These are phyloP conservation scores for Meta bourneti DNA, from an alignment of 2,888 invertebrate genomes.

Conservation along the genomic window DNA sequence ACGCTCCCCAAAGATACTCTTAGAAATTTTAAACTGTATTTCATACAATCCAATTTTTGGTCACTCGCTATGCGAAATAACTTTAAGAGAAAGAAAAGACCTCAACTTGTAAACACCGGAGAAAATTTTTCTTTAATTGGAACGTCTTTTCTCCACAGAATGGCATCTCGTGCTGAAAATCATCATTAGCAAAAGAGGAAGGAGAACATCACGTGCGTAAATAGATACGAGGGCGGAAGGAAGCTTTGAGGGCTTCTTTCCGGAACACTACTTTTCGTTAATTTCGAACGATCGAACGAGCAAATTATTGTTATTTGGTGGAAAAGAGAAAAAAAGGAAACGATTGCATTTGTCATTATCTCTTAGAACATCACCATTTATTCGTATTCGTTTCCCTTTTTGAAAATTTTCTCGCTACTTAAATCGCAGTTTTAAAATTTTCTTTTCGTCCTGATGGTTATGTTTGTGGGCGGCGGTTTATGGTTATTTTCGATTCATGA, in stretches of 20 bases:
- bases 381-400: constrained; percentile 21
- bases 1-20: no score
- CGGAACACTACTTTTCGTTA: constrained; percentile 37
- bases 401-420: constrained; percentile 22
- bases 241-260: constrained; percentile 28
- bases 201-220: constrained; percentile 37
- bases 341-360: constrained; percentile 43
- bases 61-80: no score
- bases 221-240: neutral
- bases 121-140: no score
- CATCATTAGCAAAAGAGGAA: constrained; percentile 33
- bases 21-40: no score
- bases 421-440: constrained; percentile 7
- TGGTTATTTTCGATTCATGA: neutral
- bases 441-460: neutral
- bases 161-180: constrained; percentile 23
- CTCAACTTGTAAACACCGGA: no score
- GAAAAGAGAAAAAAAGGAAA: neutral
- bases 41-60: no score
- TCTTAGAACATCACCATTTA: constrained; percentile 36
- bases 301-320: constrained; percentile 55
- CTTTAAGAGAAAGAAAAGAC: no score
- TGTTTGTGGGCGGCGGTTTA: neutral
- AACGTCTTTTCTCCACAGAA: neutral
- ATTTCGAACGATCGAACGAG: constrained; percentile 52